phyloP scores from a whole-genome alignment of 1,140 invertebrate species.

The Hyles euphorbiae region DNA sequence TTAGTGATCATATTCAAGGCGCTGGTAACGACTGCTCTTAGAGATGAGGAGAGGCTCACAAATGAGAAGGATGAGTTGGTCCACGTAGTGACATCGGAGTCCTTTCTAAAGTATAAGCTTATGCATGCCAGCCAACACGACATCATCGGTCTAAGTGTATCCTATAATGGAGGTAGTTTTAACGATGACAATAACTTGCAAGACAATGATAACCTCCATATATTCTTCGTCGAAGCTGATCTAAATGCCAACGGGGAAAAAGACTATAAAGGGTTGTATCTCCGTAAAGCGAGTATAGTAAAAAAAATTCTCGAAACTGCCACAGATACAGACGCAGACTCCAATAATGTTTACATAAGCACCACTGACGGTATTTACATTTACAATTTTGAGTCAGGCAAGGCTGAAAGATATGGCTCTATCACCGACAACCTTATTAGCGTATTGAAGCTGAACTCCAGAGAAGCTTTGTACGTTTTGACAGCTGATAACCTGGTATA shows the following conservation, averaged over 20 bases:
- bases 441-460: constrained; percentile 35
- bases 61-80: too few relatives aligned
- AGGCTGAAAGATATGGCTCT: constrained; percentile 47
- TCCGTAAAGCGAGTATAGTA: constrained; percentile 23
- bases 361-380: constrained; percentile 48
- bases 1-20: constrained; percentile 18
- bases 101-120: constrained; percentile 32
- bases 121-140: constrained; percentile 40
- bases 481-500: constrained; percentile 40
- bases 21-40: constrained; percentile 17
- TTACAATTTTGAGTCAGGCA: constrained; percentile 30
- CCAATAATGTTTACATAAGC: constrained; percentile 40
- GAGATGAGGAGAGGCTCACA: constrained; percentile 25
- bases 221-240: constrained; percentile 49
- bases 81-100: constrained; percentile 21
- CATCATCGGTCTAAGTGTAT: constrained; percentile 43
- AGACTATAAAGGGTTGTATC: constrained; percentile 37
- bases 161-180: constrained; percentile 35
- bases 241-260: constrained; percentile 24
- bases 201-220: constrained; percentile 9
- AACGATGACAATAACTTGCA: constrained; percentile 7
- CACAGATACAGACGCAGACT: constrained; percentile 31
- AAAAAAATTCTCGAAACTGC: constrained; percentile 46
- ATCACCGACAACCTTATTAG: constrained; percentile 41
- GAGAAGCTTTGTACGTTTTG: constrained; percentile 42